Conservation (phyloP, 2,797 vertebrate species). For the Parauchenoglanis punctatus region DNA sequence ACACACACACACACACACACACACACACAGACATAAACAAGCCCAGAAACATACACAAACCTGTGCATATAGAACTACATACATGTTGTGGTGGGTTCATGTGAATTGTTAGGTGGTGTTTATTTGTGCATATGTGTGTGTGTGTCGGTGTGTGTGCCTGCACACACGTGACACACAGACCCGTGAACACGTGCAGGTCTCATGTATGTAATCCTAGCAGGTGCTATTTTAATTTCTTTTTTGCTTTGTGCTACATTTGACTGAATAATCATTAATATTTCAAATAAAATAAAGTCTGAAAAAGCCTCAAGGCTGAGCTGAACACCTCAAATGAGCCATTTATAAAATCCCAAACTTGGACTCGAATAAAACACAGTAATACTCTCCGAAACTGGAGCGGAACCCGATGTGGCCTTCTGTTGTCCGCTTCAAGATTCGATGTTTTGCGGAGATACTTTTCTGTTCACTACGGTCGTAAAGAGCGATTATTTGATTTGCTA, state of each 20-base stretch:
- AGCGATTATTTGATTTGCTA: too few species aligned
- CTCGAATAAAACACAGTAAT: neutral
- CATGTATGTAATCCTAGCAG: neutral
- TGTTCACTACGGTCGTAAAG: too few species aligned
- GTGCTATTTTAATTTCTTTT: neutral
- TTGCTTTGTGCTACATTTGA: neutral
- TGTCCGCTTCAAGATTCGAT: too few species aligned
- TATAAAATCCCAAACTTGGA: neutral
- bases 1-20: constrained; percentile 7
- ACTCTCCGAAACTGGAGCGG: too few species aligned
- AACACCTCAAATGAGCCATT: neutral
- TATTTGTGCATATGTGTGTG: too few species aligned
- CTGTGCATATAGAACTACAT: neutral
- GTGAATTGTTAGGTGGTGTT: too few species aligned
- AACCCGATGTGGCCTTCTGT: too few species aligned
- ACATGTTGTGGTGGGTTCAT: too few species aligned
- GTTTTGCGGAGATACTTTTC: too few species aligned
- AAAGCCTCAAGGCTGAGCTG: neutral
- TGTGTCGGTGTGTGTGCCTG: neutral
- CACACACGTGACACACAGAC: neutral
- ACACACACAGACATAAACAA: neutral
- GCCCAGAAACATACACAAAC: neutral
- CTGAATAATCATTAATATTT: neutral
- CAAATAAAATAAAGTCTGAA: neutral
- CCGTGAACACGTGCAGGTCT: neutral